Evolutionary conservation across 2,888 invertebrate genomes (phyloP).

Genomic region (Pocota personata): DNA sequence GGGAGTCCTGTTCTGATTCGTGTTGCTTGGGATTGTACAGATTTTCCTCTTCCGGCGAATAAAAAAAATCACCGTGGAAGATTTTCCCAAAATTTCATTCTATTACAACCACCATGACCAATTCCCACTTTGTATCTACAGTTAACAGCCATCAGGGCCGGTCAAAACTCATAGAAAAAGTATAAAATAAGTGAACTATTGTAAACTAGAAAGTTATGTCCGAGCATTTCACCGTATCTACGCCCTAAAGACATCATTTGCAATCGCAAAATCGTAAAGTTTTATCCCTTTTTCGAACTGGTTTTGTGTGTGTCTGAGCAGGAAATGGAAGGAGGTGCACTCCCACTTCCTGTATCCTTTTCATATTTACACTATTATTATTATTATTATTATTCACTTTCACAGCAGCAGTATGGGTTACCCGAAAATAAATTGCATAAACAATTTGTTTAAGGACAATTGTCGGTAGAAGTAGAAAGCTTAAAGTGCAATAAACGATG

Average conservation of each 20-base stretch:
- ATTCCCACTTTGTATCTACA: not conserved
- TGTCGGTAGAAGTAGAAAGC: not conserved
- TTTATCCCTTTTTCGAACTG: constrained; percentile 33
- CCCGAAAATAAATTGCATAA: constrained; percentile 25
- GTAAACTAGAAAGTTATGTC: constrained; percentile 50
- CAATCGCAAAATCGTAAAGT: constrained; percentile 31
- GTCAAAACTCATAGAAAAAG: constrained; percentile 13
- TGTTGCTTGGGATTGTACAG: not conserved
- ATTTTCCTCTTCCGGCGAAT: not conserved
- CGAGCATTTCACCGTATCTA: constrained; percentile 35
- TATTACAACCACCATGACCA: not conserved
- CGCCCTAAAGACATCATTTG: constrained; percentile 41
- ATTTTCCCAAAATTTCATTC: not conserved
- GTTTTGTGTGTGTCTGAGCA: constrained; percentile 26
- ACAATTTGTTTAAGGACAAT: constrained; percentile 24
- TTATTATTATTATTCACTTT: constrained; percentile 24
- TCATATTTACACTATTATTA: constrained; percentile 32
- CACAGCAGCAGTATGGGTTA: not conserved
- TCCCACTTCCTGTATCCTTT: constrained; percentile 10
- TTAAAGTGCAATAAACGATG: constrained; percentile 51
- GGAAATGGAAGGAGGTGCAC: not conserved
- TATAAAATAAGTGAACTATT: constrained; percentile 33
- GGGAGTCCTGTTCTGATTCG: not conserved
- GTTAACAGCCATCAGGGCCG: constrained; percentile 3
- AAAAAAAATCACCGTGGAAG: constrained; percentile 1